Evolutionary conservation across 1,140 invertebrate genomes (phyloP), one percentile per base, ranked within the genome.

Genomic region (Oryctes rhinoceros): DNA sequence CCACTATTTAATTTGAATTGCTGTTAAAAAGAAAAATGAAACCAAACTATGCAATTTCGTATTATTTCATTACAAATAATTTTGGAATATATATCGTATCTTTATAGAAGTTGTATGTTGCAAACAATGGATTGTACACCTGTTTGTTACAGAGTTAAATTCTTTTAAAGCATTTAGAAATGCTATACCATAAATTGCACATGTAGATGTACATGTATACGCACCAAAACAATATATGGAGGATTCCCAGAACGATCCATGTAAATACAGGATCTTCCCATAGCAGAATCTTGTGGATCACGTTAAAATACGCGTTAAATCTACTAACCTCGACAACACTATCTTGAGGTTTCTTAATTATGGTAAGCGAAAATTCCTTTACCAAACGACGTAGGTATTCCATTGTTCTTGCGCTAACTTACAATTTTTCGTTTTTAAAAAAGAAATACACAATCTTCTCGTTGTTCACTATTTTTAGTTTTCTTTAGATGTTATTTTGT

Each of bases 281-380:
- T 75, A 81, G 59, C 1, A 84, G 48, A 53, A 84, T 67, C 71
- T 81, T 82, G 49, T 82, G 81, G 20, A 81, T 62, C 15, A 78
- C 24, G 18, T 83, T 79, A 24, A 84, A 81, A 81, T 82, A 84
- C 11, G 76, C 79, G 24, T 83, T 78, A n/a, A 80, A 78, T 49
- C 80, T 81, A 35, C 44, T 81, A n/a, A 81, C 77, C 79, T 83
- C 80, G 15, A 59, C 4, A 18, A 47, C 9, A 53, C 30, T 59
- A 20, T 35, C 24, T 78, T 49, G 30, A 15, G 18, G 75, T 76
- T 15, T 76, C 39, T 24, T 30, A 10, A 76, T 24, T 10, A 76
- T 20, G 47, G 2, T 76, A 13, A 30, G 35, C 2, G 4, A 15
- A 49, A 78, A 24, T 37, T 59, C 24, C n/a, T n/a, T 49, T 20